phyloP scores from a whole-genome alignment of 2,113 vertebrate species.

The Thunnus maccoyii region DNA sequence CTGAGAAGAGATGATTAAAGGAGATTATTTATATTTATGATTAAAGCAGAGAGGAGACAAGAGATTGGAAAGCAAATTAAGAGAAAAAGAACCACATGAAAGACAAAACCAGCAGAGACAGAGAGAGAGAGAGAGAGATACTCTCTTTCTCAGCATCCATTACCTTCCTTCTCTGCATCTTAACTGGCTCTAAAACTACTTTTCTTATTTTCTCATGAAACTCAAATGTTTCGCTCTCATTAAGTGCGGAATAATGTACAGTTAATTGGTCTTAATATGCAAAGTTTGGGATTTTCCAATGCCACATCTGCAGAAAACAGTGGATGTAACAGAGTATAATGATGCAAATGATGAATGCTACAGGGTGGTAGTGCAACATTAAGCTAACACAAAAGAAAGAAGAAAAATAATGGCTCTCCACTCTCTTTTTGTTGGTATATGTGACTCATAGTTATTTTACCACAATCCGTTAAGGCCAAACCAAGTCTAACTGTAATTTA shows the following conservation, averaged over 20 bases:
- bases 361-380: not conserved
- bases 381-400: not conserved
- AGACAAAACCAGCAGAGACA: conserved; percentile 10
- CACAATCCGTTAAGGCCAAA: not conserved
- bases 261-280: not conserved
- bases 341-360: not conserved
- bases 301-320: not conserved
- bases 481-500: not conserved
- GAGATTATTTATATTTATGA: conserved; percentile 40
- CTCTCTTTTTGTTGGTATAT: not conserved
- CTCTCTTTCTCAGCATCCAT: not conserved
- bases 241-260: not conserved
- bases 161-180: not conserved
- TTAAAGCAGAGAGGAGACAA: conserved; percentile 16
- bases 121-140: not conserved
- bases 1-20: conserved; percentile 30
- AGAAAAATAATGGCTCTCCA: not conserved
- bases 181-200: not conserved
- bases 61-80: not conserved
- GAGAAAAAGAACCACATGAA: conserved; percentile 1
- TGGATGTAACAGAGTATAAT: not conserved
- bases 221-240: not conserved
- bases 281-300: not conserved
- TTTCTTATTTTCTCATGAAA: not conserved
- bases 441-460: not conserved